These are phyloP conservation scores for Xenopus petersii DNA, from an alignment of 2,797 vertebrate genomes.

Conservation along the genomic window DNA sequence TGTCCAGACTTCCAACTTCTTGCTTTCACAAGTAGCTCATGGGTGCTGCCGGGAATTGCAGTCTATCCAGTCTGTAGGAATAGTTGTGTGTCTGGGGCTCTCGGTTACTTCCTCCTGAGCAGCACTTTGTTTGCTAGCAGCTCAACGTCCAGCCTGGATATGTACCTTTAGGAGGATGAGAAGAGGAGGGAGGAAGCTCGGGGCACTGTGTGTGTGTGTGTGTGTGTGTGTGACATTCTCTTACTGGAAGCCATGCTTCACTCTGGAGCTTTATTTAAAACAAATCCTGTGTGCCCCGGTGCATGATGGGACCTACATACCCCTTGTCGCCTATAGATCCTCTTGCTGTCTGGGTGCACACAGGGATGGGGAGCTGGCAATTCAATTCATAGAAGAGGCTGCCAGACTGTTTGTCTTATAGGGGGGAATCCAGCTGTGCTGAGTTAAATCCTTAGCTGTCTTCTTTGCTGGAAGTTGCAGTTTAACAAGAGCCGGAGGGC, in stretches of 20 bases:
- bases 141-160: not conserved
- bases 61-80: no score
- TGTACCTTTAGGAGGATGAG: not conserved
- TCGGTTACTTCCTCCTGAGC: no score
- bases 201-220: no score
- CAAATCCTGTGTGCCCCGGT: not conserved
- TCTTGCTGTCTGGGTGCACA: not conserved
- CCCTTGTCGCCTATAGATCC: not conserved
- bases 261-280: no score
- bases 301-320: not conserved
- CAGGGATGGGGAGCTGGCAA: not conserved
- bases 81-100: not conserved
- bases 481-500: not conserved
- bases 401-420: not conserved
- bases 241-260: no score
- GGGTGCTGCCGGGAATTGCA: no score
- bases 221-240: no score
- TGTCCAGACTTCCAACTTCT: not conserved
- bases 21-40: not conserved
- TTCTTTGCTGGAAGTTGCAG: no score
- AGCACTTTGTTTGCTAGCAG: not conserved
- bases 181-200: no score
- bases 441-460: no score
- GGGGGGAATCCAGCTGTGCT: no score
- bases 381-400: not conserved